phyloP scores from a whole-genome alignment of 2,888 invertebrate species.

The Scaptomyza caliginosa region DNA sequence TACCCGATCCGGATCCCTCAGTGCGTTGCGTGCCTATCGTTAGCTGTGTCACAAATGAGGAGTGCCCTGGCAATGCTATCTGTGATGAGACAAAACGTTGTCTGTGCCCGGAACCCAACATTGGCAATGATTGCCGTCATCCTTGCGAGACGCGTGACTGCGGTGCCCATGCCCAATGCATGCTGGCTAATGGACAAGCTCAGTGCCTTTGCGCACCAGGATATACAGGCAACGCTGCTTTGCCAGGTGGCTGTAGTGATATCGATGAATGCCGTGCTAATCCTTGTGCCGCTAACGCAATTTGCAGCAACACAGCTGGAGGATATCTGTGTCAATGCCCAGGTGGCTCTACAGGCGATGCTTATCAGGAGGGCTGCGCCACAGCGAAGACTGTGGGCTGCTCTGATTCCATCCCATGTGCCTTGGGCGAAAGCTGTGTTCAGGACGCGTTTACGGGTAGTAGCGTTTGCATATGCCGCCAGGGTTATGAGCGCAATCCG shows the following conservation, averaged over 20 bases:
- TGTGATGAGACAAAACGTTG: conserved; percentile 92
- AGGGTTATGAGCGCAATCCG: conserved; percentile 92
- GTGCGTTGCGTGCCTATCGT: conserved; percentile 93
- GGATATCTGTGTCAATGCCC: conserved; percentile 95
- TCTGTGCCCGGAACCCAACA: conserved; percentile 94
- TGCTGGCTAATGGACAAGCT: conserved; percentile 92
- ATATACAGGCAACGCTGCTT: conserved; percentile 88
- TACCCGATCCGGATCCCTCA: conserved; percentile 93
- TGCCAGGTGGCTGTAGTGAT: conserved; percentile 91
- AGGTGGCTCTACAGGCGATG: conserved; percentile 91
- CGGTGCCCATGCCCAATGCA: conserved; percentile 94
- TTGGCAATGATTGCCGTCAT: conserved; percentile 96
- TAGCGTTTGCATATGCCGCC: conserved; percentile 94
- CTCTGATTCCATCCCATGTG: conserved; percentile 90
- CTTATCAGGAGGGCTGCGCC: conserved; percentile 91
- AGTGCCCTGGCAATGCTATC: conserved; percentile 95
- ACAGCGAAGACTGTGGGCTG: conserved; percentile 88
- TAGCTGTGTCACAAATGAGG: conserved; percentile 89
- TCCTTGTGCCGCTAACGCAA: conserved; percentile 93
- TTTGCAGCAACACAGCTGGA: conserved; percentile 95
- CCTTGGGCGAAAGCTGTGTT: conserved; percentile 93
- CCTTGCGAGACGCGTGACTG: conserved; percentile 94
- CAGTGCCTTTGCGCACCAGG: conserved; percentile 93
- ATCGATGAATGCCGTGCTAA: conserved; percentile 93
- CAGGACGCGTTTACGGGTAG: conserved; percentile 89